Conservation (phyloP, 2,113 vertebrate species). For the Noctilio leporinus region DNA sequence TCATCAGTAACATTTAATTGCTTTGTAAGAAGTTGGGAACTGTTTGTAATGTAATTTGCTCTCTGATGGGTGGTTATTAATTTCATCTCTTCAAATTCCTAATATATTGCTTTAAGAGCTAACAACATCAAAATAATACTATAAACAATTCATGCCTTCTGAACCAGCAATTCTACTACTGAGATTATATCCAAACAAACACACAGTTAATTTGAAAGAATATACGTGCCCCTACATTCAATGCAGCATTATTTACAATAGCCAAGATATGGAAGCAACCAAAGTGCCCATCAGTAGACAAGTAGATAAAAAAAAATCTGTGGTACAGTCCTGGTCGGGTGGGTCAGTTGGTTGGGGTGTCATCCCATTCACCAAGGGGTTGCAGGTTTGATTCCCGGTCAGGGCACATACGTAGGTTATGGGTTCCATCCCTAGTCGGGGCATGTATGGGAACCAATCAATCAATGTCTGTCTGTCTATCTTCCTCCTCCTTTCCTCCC, state of each 20-base stretch:
- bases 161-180: not conserved
- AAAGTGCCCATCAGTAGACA: not conserved
- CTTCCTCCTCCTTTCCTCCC: no score
- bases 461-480: no score
- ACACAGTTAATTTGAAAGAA: no score
- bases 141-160: not conserved
- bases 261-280: not conserved
- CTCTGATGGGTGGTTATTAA: not conserved
- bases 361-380: no score
- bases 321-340: not conserved
- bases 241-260: not conserved
- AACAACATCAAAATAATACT: not conserved
- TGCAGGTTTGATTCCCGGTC: no score
- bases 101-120: not conserved
- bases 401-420: no score
- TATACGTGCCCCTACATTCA: no score
- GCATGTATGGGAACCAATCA: no score
- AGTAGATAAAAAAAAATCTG: not conserved
- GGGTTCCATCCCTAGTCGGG: no score
- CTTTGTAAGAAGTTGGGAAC: constrained; percentile 1
- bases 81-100: not conserved
- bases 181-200: not conserved
- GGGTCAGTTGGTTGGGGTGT: no score
- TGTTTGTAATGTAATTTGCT: not conserved
- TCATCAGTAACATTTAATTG: not conserved